A percentile compares a stretch with the other conserved stretches of the same genome.
Conservation (phyloP, 23 tunicate species). For the Ciona savignyi region DNA sequence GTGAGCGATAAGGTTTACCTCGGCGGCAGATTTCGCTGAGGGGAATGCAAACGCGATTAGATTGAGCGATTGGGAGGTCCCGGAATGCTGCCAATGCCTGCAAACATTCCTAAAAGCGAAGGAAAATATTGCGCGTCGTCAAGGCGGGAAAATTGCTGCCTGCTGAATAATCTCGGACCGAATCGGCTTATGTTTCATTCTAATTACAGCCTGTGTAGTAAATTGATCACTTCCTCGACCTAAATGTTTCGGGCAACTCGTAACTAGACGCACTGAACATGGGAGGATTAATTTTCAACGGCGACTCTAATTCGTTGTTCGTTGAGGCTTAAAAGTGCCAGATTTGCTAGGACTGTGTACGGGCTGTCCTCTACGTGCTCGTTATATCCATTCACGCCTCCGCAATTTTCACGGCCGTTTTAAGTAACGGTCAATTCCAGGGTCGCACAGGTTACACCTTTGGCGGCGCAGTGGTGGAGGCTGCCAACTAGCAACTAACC, state of each 20-base stretch:
- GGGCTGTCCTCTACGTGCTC: background rate
- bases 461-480: too few relatives aligned
- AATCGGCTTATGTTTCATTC: background rate
- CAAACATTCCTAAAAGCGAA: background rate
- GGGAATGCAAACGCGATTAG: background rate
- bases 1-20: background rate
- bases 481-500: too few relatives aligned
- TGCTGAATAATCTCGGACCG: background rate
- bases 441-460: background rate
- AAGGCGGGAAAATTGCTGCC: background rate
- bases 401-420: background rate
- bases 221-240: constrained; percentile 1
- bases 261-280: background rate
- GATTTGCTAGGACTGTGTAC: background rate
- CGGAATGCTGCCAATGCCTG: background rate
- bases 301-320: background rate
- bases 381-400: background rate
- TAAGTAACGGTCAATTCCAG: background rate
- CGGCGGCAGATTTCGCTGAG: background rate
- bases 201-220: background rate
- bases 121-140: background rate
- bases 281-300: background rate
- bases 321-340: background rate
- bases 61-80: background rate
- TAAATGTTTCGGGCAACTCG: background rate